Evolutionary conservation across 1,140 invertebrate species (phyloP).

Genomic region (Teleopsis dalmanni): DNA sequence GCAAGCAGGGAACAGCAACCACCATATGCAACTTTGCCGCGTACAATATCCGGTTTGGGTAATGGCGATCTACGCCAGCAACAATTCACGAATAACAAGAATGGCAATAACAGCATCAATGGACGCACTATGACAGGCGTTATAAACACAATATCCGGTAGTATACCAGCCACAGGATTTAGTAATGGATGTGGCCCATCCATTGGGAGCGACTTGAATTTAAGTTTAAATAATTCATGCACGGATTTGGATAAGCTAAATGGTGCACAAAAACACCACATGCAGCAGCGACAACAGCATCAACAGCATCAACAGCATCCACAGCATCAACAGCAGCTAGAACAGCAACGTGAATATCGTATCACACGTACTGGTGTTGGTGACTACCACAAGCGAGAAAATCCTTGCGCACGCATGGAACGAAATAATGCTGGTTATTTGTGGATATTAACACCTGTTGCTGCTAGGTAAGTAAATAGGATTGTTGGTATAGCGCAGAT

Average conservation of each 20-base stretch:
- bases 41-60: constrained; percentile 3
- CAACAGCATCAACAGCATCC: constrained; percentile 9
- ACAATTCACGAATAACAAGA: constrained; percentile 10
- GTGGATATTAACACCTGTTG: constrained; percentile 44
- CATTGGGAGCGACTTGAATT: constrained; percentile 21
- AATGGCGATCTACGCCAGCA: neutral
- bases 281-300: constrained; percentile 8
- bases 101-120: constrained; percentile 7
- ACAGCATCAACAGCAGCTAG: constrained; percentile 4
- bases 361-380: constrained; percentile 4
- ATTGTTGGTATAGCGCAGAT: neutral
- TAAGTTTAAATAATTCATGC: constrained; percentile 16
- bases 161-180: constrained; percentile 19
- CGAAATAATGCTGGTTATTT: constrained; percentile 24
- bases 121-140: constrained; percentile 17
- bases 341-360: constrained; percentile 7
- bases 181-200: constrained; percentile 1
- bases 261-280: constrained; percentile 10
- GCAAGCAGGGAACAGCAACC: constrained; percentile 20
- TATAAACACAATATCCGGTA: constrained; percentile 38
- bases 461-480: constrained; percentile 31
- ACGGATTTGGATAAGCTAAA: constrained; percentile 13
- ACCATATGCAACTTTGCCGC: constrained; percentile 34
- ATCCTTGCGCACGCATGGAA: neutral
- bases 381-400: constrained; percentile 1